phyloP scores from a whole-genome alignment of 2,888 invertebrate species.

The Norana najaformis region DNA sequence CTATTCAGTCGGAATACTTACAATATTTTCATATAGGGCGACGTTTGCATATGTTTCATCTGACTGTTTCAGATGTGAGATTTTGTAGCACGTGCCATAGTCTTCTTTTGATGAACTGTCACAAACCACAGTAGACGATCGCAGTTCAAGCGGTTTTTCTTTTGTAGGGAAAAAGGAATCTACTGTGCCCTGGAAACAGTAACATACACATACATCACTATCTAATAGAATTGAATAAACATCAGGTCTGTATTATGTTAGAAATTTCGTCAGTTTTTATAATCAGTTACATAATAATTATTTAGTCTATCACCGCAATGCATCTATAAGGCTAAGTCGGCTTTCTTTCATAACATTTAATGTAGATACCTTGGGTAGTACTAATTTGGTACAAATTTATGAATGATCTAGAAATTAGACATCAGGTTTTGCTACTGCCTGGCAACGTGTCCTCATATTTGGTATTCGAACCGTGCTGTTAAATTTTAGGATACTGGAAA shows the following conservation, averaged over 20 bases:
- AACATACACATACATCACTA: neutral
- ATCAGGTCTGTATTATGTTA: neutral
- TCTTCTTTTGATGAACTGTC: neutral
- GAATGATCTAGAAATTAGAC: no score
- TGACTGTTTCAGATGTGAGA: neutral
- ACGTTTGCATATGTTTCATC: neutral
- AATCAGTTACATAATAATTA: no score
- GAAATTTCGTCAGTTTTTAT: no score
- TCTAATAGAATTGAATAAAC: neutral
- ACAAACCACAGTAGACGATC: neutral
- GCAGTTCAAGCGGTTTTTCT: neutral
- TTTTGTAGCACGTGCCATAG: neutral
- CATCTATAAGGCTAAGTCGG: no score
- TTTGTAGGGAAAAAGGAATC: neutral
- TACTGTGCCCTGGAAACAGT: neutral
- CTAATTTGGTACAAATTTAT: no score
- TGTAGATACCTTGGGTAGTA: no score
- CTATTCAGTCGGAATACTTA: neutral
- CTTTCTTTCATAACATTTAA: no score
- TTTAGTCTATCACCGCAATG: no score
- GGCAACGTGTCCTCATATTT: no score
- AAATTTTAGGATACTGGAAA: no score
- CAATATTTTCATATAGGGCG: neutral
- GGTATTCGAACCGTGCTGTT: no score
- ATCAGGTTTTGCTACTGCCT: no score